These are phyloP conservation scores for Morpho achilles DNA, from an alignment of 2,888 invertebrate species.

Conservation along the genomic window DNA sequence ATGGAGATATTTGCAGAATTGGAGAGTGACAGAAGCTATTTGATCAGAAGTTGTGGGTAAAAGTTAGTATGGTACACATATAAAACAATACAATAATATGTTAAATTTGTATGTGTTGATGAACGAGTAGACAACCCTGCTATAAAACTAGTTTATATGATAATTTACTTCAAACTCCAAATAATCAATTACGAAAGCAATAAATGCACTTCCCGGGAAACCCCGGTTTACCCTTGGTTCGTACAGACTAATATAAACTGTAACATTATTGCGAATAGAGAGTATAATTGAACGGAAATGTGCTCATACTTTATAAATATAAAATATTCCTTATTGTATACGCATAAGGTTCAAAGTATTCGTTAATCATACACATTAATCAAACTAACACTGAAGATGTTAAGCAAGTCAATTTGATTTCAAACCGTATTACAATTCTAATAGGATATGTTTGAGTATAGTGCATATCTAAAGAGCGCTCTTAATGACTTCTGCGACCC, in stretches of 20 bases:
- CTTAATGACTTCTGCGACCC: conserved; percentile 21
- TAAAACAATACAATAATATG: too few species aligned
- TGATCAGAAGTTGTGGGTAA: too few species aligned
- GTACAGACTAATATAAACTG: not conserved
- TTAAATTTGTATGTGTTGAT: too few species aligned
- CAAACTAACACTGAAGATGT: conserved; percentile 2
- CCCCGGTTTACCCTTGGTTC: conserved; percentile 14
- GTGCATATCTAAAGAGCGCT: not conserved
- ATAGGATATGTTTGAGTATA: not conserved
- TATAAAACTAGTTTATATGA: conserved; percentile 18
- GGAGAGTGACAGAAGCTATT: too few species aligned
- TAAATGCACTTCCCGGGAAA: conserved; percentile 25
- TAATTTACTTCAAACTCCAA: conserved; percentile 18
- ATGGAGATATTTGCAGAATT: too few species aligned
- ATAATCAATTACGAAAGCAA: conserved; percentile 25
- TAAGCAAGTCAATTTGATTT: not conserved
- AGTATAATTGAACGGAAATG: conserved; percentile 10
- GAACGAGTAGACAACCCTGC: not conserved
- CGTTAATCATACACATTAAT: conserved; percentile 8
- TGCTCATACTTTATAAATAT: not conserved
- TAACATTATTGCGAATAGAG: conserved; percentile 7
- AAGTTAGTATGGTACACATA: too few species aligned
- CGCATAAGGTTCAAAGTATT: conserved; percentile 1
- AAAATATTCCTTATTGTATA: conserved; percentile 1
- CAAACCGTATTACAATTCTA: not conserved